Base-by-base conservation (phyloP, 30 jellyfish, hydroid and myxozoan species). In the Rhopilema esculentum region DNA sequence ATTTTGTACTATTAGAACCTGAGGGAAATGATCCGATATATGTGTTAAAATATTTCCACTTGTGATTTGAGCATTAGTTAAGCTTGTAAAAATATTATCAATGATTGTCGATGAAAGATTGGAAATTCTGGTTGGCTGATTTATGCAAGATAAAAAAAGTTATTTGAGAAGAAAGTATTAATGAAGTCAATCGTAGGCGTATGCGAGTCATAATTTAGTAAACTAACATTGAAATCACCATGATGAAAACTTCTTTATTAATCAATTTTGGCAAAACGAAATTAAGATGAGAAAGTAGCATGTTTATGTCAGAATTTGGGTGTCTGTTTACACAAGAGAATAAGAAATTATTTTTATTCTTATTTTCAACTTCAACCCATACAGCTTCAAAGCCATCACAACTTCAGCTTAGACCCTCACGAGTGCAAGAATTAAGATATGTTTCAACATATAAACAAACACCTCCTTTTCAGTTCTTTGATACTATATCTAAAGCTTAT, bases 171-270 rank as follows among this genome's bases (percentile, higher is more conserved):
- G 19, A 70, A 31, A 70, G 52, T 70, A 70, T 70, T 70, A 16
- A 70, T 31, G 62, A 70, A 72, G 26, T 26, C 69, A 72, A 27
- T 22, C 16, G 84, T 72, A 8, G 27, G 74, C 33, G 69, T 72
- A 72, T 72, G 74, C 25, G 81, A 72, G 8, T 72, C 70, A 72
- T 29, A 72, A 62, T 72, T 72, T 24, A 72, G 84, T 49, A 49
- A 29, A 72, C 28, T 72, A 49, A 40, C 4, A 27, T 75, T 72
- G 57, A 72, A 72, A 16, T 72, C 69, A 15, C 70, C 84, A 2
- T 17, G 31, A 67, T 24, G 12, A 40, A 40, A 40, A 40, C 57
- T 40, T 6, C 57, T 40, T 40, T 40, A 40, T 40, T 40, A 2
- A 40, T 40, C 12, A 40, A 40, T 40, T 40, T 40, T 40, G 12